A percentile compares a stretch with the other conserved stretches of the same genome.
These are phyloP conservation scores for Trissolcus brochymenae DNA, from an alignment of 2,888 invertebrate species.

Conservation along the genomic window DNA sequence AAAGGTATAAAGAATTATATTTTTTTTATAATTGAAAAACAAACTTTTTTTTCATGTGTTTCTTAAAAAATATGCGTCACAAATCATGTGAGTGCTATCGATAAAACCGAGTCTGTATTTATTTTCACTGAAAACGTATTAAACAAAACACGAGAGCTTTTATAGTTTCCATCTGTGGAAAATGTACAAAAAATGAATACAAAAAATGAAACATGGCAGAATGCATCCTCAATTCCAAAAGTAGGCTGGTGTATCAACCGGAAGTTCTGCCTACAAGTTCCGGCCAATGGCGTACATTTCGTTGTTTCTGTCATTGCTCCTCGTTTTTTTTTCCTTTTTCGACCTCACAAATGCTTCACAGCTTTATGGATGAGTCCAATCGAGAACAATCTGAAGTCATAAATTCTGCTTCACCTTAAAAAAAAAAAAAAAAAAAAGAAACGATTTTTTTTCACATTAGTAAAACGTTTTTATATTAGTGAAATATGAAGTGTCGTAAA, in stretches of 20 bases:
- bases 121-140: constrained; percentile 10
- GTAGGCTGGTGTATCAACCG: constrained; percentile 71
- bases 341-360: too few species aligned
- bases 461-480: too few species aligned
- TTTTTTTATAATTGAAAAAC: too few species aligned
- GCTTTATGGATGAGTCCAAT: neutral
- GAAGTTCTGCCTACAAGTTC: constrained; percentile 77
- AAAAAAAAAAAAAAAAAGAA: too few species aligned
- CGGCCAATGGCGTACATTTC: constrained; percentile 64
- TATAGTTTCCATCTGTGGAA: constrained; percentile 32
- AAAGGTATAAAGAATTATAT: too few species aligned
- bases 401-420: too few species aligned
- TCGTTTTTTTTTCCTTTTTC: constrained; percentile 18
- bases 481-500: neutral
- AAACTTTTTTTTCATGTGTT: too few species aligned
- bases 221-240: constrained; percentile 48
- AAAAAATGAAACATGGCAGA: constrained; percentile 34
- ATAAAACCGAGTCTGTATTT: neutral
- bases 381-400: too few species aligned
- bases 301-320: constrained; percentile 52
- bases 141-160: constrained; percentile 13
- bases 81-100: too few species aligned
- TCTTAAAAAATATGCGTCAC: too few species aligned
- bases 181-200: constrained; percentile 31
- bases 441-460: too few species aligned